These are phyloP conservation scores for Agelas oroides DNA, from an alignment of 37 sponge, comb jelly and placozoan genomes.

Conservation along the genomic window DNA sequence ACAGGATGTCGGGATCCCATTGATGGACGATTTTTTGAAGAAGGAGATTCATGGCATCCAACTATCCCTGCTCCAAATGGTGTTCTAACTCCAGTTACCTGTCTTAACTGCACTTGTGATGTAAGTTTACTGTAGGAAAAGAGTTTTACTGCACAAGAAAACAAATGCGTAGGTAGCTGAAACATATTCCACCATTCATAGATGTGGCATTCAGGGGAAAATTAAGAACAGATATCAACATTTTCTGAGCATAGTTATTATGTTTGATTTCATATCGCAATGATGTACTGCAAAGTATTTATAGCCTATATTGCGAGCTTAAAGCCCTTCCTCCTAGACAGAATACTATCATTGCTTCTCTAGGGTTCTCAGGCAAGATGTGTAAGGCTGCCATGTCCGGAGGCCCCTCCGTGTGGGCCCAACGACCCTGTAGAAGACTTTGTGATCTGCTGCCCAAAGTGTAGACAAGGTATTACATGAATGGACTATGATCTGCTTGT, in stretches of 20 bases:
- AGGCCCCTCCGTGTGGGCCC: constrained; percentile 27
- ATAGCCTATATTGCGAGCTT: too few species aligned
- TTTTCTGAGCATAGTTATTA: too few species aligned
- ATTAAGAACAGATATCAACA: too few species aligned
- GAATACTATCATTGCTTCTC: background rate
- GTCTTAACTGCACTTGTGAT: constrained; percentile 56
- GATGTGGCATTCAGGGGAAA: too few species aligned
- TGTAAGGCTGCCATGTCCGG: constrained; percentile 43
- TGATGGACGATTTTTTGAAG: constrained; percentile 11
- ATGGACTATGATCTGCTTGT: too few species aligned
- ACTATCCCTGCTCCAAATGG: constrained; percentile 16
- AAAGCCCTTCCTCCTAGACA: background rate
- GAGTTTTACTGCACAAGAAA: too few species aligned
- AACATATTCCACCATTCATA: too few species aligned
- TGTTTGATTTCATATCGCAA: too few species aligned
- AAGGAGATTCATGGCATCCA: constrained; percentile 51
- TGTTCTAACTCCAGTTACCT: background rate
- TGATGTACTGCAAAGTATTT: too few species aligned
- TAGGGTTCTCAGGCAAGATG: constrained; percentile 4
- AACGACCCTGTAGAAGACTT: constrained; percentile 21
- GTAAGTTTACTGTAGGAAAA: constrained; percentile 21
- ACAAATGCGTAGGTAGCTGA: too few species aligned
- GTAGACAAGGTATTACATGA: constrained; percentile 37
- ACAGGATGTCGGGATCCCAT: background rate
- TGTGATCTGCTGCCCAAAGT: constrained; percentile 53